Evolutionary conservation across 1,140 invertebrate species (phyloP).

Genomic region (Meloidogyne exigua): DNA sequence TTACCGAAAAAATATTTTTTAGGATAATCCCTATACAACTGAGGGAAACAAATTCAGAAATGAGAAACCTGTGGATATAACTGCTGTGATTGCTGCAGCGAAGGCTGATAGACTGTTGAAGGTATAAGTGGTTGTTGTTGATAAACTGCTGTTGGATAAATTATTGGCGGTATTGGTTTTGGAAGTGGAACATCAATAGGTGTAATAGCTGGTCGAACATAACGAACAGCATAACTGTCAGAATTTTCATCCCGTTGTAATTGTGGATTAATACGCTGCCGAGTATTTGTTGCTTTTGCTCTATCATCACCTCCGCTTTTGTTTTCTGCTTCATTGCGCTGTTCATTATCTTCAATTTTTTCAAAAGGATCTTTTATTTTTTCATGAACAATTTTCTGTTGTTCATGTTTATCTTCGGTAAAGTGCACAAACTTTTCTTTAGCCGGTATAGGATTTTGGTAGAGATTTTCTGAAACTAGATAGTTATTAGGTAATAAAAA

Average conservation of each 20-base stretch:
- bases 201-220: background rate
- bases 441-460: constrained; percentile 3
- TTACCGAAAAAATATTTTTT: background rate
- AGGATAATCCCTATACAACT: background rate
- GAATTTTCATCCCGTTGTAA: background rate
- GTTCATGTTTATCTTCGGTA: background rate
- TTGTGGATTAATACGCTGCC: background rate
- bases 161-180: constrained; percentile 10
- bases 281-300: background rate
- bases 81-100: background rate
- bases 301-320: constrained; percentile 5
- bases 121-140: background rate
- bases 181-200: background rate
- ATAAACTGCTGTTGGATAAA: constrained; percentile 5
- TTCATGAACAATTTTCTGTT: background rate
- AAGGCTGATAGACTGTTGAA: constrained; percentile 1
- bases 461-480: background rate
- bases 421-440: constrained; percentile 11
- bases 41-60: background rate
- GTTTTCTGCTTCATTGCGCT: background rate
- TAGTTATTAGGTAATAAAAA: background rate
- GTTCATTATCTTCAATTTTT: background rate
- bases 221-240: background rate
- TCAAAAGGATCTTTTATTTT: constrained; percentile 16
- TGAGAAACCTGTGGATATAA: background rate